A percentile compares a stretch with the other conserved stretches of the same genome.
Conservation (phyloP, 2,113 vertebrate species). For the Centropus unirufus region DNA sequence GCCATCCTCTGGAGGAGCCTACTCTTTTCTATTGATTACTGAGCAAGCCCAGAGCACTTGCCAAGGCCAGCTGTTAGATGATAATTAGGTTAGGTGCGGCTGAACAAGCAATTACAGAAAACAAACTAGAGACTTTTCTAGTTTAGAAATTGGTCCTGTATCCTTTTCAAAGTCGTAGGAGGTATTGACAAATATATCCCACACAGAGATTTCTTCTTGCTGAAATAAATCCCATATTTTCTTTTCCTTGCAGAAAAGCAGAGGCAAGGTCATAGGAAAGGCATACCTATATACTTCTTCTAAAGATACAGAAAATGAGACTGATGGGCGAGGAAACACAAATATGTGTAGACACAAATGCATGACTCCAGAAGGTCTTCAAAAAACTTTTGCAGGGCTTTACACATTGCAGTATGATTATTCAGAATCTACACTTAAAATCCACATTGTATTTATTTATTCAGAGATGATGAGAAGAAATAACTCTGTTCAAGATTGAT, state of each 20-base stretch:
- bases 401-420: background rate
- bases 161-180: background rate
- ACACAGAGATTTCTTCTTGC: background rate
- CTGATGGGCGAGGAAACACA: accelerated
- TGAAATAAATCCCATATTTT: background rate
- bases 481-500: background rate
- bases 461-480: background rate
- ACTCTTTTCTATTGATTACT: background rate
- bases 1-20: background rate
- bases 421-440: background rate
- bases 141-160: background rate
- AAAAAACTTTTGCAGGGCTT: background rate
- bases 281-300: background rate
- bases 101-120: background rate
- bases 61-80: background rate
- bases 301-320: background rate
- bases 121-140: background rate
- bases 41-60: background rate
- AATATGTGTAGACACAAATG: background rate
- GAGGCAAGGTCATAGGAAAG: background rate
- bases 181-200: background rate
- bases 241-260: background rate
- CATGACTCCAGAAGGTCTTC: background rate
- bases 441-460: background rate
- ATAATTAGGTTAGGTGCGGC: background rate